Percentiles rank a stretch among this genome's conserved stretches.
phyloP scores from a whole-genome alignment of 2,888 invertebrate genomes.

The Nysson spinosus region DNA sequence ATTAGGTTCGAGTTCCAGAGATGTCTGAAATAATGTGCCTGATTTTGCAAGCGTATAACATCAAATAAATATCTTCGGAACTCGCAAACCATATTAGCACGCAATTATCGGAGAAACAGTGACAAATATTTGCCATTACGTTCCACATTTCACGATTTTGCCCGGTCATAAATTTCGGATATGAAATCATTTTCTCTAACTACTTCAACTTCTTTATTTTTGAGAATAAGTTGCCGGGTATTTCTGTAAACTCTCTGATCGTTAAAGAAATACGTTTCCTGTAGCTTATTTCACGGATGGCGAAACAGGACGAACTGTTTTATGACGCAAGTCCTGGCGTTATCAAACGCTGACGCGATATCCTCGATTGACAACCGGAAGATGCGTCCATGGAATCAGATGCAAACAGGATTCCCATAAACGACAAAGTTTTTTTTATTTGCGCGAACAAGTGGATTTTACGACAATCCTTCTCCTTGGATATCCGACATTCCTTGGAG shows the following conservation, averaged over 20 bases:
- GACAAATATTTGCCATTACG: too few relatives aligned
- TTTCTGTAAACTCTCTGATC: too few relatives aligned
- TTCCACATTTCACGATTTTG: too few relatives aligned
- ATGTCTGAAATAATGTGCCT: slow-evolving; percentile 18
- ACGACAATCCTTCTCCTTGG: slow-evolving; percentile 21
- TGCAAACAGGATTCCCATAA: slow-evolving; percentile 42
- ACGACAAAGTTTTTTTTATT: slow-evolving; percentile 25
- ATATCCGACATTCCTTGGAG: slow-evolving; percentile 42
- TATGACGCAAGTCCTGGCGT: slow-evolving; percentile 19
- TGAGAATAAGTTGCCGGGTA: too few relatives aligned
- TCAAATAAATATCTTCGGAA: background rate
- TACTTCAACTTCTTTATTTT: too few relatives aligned
- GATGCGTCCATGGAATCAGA: slow-evolving; percentile 31
- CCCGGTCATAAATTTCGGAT: too few relatives aligned
- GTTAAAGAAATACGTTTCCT: too few relatives aligned
- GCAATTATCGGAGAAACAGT: background rate
- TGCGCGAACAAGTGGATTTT: slow-evolving; percentile 32
- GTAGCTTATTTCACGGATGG: slow-evolving; percentile 28
- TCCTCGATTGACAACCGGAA: slow-evolving; percentile 32
- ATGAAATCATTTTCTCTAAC: too few relatives aligned
- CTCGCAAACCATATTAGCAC: background rate
- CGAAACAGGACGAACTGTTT: slow-evolving; percentile 33
- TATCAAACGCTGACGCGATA: slow-evolving; percentile 22
- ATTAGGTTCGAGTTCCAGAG: slow-evolving; percentile 23
- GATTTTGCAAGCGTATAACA: slow-evolving; percentile 2